Evolutionary conservation across 2,797 vertebrate species (phyloP).

Genomic region (Sebastes flavidus): DNA sequence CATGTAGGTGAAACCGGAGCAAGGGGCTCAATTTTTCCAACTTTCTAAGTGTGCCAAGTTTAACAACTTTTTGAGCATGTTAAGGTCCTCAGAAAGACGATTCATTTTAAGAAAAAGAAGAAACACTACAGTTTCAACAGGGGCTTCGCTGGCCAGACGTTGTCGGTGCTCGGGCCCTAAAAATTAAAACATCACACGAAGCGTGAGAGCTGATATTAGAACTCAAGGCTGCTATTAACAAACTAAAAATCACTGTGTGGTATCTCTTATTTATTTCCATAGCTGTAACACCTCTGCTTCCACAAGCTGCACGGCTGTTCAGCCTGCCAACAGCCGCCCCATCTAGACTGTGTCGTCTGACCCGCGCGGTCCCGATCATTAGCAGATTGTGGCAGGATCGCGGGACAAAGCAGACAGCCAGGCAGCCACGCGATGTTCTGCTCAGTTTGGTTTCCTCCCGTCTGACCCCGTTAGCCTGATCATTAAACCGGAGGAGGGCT

Average conservation of each 20-base stretch:
- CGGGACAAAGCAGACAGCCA: background rate
- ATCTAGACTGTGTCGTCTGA: background rate
- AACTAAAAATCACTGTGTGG: background rate
- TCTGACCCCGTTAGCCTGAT: conserved; percentile 54
- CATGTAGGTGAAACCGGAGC: too few relatives aligned
- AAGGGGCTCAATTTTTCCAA: too few relatives aligned
- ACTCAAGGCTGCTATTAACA: too few relatives aligned
- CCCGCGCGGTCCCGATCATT: background rate
- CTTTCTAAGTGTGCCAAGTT: too few relatives aligned
- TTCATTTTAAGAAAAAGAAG: too few relatives aligned
- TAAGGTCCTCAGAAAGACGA: too few relatives aligned
- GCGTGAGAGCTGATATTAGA: background rate
- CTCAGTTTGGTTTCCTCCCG: background rate
- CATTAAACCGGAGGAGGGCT: conserved; percentile 24
- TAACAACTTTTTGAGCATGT: too few relatives aligned
- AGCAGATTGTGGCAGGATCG: background rate
- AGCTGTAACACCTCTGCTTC: background rate
- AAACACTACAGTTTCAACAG: too few relatives aligned
- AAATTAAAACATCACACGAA: too few relatives aligned
- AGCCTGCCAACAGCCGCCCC: background rate
- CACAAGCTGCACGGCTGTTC: background rate
- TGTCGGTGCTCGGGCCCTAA: too few relatives aligned
- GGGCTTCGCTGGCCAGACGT: too few relatives aligned
- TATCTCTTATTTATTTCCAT: background rate
- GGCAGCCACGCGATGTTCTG: background rate